Conservation (phyloP, 2,113 vertebrate species). For the Coturnix japonica region DNA sequence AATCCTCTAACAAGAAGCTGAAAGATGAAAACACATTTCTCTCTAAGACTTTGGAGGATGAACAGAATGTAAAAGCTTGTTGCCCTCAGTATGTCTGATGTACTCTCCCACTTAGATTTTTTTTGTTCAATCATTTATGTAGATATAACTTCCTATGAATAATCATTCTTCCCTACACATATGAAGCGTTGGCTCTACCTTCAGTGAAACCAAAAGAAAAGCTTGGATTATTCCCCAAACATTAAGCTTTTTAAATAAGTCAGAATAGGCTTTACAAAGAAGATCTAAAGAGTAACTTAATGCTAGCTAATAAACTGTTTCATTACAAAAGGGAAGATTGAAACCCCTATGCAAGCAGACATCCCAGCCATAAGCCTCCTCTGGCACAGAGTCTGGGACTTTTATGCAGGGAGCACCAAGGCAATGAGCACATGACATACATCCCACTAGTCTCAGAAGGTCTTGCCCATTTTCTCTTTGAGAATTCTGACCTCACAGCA, state of each 20-base stretch:
- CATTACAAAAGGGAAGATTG: not conserved
- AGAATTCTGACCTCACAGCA: constrained; percentile 53
- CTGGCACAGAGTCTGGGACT: not conserved
- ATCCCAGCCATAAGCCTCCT: not conserved
- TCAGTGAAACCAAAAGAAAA: not conserved
- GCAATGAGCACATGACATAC: not conserved
- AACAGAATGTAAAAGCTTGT: not conserved
- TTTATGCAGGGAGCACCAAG: not conserved
- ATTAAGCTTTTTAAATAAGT: not conserved
- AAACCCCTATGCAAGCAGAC: not conserved
- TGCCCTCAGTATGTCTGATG: not conserved
- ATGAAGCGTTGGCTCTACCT: not conserved
- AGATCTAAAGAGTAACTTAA: not conserved
- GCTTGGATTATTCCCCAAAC: not conserved
- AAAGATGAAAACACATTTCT: not conserved
- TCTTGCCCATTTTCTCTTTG: not conserved
- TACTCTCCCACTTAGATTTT: not conserved
- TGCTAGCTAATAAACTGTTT: not conserved
- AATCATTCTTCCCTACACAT: not conserved
- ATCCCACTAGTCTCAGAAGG: not conserved
- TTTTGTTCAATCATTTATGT: not conserved
- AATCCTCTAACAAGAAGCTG: constrained; percentile 4
- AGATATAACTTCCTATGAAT: not conserved
- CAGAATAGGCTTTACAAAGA: not conserved
- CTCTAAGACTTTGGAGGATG: not conserved